phyloP scores from a whole-genome alignment of 2,113 vertebrate species.

The Bagarius yarrelli region DNA sequence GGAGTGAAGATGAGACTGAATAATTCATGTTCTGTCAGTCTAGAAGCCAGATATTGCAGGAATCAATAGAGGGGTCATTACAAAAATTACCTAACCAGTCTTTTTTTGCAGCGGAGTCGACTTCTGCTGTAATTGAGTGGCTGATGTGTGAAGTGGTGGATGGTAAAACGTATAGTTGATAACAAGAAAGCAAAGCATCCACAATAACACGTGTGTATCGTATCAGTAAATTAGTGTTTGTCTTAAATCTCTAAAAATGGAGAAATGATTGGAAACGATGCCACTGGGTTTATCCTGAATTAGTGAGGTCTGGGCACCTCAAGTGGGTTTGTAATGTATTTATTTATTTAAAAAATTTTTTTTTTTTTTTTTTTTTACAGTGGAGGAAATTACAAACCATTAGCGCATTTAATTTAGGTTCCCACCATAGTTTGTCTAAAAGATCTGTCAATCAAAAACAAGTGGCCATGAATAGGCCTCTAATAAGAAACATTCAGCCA shows the following conservation, averaged over 20 bases:
- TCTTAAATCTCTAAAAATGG: background rate
- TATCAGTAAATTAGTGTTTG: background rate
- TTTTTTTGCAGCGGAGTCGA: conserved; percentile 1
- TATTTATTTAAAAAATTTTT: background rate
- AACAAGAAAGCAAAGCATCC: background rate
- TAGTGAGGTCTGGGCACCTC: background rate
- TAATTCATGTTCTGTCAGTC: conserved; percentile 22
- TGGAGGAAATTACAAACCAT: background rate
- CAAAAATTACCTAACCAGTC: background rate
- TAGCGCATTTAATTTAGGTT: background rate
- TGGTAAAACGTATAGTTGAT: background rate
- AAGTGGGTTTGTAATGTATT: background rate
- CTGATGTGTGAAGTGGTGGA: background rate
- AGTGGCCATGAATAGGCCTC: background rate
- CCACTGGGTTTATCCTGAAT: background rate
- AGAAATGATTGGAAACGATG: background rate
- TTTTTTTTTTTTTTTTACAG: background rate
- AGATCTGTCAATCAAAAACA: background rate
- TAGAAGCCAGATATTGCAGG: conserved; percentile 5
- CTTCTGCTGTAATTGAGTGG: background rate
- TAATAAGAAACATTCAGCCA: background rate
- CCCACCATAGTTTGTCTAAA: background rate
- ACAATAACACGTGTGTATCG: background rate
- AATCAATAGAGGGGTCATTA: background rate
- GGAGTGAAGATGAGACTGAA: conserved; percentile 71